Percentiles rank a stretch among this genome's conserved stretches.
These are phyloP conservation scores for Zosterops japonicus DNA, from an alignment of 2,113 vertebrate species.

Conservation along the genomic window DNA sequence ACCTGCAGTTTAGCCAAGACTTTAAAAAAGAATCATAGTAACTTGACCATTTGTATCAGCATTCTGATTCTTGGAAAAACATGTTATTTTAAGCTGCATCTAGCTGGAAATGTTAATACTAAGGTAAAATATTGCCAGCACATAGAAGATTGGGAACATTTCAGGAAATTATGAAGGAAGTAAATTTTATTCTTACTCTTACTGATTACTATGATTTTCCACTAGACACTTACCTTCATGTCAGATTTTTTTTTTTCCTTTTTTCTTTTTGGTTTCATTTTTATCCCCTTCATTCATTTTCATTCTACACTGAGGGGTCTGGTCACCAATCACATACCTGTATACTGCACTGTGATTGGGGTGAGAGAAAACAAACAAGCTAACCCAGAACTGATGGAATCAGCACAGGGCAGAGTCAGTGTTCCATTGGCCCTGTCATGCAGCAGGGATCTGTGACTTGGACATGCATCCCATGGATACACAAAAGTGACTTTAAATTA, in stretches of 20 bases:
- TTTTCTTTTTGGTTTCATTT: neutral
- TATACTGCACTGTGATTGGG: accelerated
- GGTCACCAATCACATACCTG: neutral
- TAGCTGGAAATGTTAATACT: neutral
- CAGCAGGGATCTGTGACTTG: neutral
- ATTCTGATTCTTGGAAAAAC: neutral
- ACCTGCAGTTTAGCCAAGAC: neutral
- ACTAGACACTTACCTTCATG: neutral
- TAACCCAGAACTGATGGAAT: neutral
- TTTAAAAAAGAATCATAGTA: neutral
- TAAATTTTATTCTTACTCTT: neutral
- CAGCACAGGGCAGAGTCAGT: neutral
- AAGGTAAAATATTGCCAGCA: neutral
- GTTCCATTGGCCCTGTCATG: neutral
- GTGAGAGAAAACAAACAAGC: neutral
- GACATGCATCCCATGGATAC: neutral
- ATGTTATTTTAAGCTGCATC: neutral
- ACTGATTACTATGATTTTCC: neutral
- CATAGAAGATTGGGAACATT: neutral
- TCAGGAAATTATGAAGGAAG: neutral
- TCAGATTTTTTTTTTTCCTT: neutral
- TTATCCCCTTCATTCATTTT: neutral
- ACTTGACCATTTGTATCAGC: neutral
- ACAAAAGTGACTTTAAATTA: neutral
- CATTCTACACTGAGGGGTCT: neutral